Conservation (phyloP, 2,113 vertebrate genomes). For the Arothron firmamentum region DNA sequence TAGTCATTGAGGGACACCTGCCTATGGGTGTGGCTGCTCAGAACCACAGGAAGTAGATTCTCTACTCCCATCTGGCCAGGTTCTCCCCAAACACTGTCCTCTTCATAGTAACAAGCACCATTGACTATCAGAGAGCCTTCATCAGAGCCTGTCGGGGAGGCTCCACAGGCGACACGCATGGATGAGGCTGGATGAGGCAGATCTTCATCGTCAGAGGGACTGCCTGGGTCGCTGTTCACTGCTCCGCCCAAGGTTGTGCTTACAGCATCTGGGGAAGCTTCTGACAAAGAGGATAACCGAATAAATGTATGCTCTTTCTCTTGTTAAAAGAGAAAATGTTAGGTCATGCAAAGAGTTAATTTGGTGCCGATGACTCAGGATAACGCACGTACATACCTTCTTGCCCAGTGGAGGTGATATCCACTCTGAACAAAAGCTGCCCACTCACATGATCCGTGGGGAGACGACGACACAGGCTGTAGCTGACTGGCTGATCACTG, state of each 20-base stretch:
- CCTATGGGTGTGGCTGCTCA: conserved; percentile 67
- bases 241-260: conserved; percentile 77
- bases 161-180: conserved; percentile 34
- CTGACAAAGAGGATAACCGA: conserved; percentile 50
- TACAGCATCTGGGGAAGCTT: conserved; percentile 79
- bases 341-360: too few species aligned
- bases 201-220: conserved; percentile 94
- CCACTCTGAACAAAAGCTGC: conserved; percentile 89
- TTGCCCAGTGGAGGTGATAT: conserved; percentile 86
- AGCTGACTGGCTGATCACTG: conserved; percentile 89
- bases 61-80: conserved; percentile 13
- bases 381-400: conserved; percentile 76
- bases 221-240: conserved; percentile 89
- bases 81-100: conserved; percentile 49
- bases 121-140: conserved; percentile 63
- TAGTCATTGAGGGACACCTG: conserved; percentile 93
- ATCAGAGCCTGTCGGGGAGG: conserved; percentile 68
- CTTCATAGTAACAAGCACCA: conserved; percentile 46
- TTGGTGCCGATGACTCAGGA: too few species aligned
- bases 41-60: conserved; percentile 17
- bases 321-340: too few species aligned
- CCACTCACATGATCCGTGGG: conserved; percentile 97
- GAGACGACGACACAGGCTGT: conserved; percentile 88
- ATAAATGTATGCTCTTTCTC: too few species aligned
- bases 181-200: conserved; percentile 63